phyloP scores from a whole-genome alignment of 2,797 vertebrate species.

The Linurgus olivaceus region DNA sequence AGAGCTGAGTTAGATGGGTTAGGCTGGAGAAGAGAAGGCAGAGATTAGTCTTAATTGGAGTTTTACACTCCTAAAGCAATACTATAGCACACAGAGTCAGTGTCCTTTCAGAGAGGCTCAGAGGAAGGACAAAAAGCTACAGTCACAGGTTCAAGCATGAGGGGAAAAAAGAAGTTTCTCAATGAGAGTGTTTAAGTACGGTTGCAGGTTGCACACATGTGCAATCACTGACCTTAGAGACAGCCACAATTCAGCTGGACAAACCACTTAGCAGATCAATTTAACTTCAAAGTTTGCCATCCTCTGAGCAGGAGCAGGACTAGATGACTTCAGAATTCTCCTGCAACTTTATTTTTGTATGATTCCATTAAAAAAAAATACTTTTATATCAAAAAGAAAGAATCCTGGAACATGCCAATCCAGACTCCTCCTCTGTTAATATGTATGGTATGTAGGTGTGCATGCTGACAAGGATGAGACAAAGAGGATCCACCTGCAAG shows the following conservation, averaged over 20 bases:
- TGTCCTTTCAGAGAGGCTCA: background rate
- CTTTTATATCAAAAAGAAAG: background rate
- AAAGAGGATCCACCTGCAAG: background rate
- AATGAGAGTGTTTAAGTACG: background rate
- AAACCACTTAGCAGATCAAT: background rate
- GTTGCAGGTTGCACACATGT: background rate
- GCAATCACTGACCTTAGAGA: background rate
- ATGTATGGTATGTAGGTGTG: no score
- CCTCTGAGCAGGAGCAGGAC: background rate
- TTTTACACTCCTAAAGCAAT: background rate
- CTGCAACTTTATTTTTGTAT: background rate
- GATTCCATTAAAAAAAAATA: background rate
- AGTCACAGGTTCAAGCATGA: background rate
- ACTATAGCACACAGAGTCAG: background rate
- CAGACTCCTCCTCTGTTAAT: background rate
- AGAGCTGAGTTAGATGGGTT: background rate
- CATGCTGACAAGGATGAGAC: background rate
- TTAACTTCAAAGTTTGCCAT: background rate
- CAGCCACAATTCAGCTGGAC: background rate
- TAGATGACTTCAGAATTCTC: background rate
- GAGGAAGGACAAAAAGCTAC: background rate
- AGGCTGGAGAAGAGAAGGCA: background rate
- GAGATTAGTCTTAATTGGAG: background rate
- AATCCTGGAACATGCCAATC: background rate
- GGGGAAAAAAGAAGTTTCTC: background rate